Conservation (phyloP, 2,797 vertebrate genomes). For the Trachurus trachurus region DNA sequence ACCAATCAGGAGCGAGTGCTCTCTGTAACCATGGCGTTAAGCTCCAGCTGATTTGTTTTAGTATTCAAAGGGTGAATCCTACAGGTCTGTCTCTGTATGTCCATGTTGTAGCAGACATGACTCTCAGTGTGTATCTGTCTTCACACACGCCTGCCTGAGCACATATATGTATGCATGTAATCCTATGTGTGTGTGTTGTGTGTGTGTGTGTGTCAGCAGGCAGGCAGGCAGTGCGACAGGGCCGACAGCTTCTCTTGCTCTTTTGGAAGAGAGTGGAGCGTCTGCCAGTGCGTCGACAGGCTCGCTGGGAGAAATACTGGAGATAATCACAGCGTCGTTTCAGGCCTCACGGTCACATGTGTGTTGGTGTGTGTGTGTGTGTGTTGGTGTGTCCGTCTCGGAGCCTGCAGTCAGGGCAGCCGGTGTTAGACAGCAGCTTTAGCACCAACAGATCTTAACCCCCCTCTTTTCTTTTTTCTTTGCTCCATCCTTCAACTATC, state of each 20-base stretch:
- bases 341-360: slow-evolving; percentile 17
- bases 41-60: background rate
- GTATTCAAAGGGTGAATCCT: background rate
- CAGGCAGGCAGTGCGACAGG: slow-evolving; percentile 13
- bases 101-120: background rate
- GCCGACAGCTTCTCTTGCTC: slow-evolving; percentile 68
- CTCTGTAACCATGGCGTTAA: background rate
- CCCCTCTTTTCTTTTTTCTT: too few species aligned
- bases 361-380: slow-evolving; percentile 32
- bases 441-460: background rate
- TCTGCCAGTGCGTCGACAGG: slow-evolving; percentile 55
- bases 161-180: background rate
- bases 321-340: slow-evolving; percentile 43
- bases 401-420: slow-evolving; percentile 27
- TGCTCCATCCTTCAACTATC: slow-evolving; percentile 2
- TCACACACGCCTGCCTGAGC: background rate
- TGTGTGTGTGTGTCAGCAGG: slow-evolving; percentile 23
- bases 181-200: background rate
- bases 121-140: background rate
- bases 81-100: background rate
- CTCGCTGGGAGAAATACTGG: slow-evolving; percentile 54
- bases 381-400: slow-evolving; percentile 33
- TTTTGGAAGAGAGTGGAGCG: slow-evolving; percentile 47
- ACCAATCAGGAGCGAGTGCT: slow-evolving; percentile 1
- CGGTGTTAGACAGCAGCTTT: slow-evolving; percentile 32